Base-by-base conservation (phyloP, 2,888 invertebrate genomes). In the Pelosia muscerda region DNA sequence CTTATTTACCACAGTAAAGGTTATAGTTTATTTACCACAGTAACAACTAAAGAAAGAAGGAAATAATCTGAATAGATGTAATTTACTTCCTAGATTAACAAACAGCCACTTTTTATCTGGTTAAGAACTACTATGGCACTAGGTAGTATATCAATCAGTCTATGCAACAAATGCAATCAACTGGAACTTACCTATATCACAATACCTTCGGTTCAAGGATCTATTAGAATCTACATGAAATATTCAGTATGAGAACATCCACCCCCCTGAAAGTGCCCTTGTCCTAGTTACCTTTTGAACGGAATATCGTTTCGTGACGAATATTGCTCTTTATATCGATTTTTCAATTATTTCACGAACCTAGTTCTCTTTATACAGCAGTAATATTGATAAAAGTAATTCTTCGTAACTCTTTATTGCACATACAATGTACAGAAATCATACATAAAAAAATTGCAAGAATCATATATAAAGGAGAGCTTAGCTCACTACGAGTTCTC, bases 241-340 rank as follows among this genome's bases (percentile, higher is more conserved):
- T 72, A 77, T 73, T 62, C 59, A 70, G 34, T 11, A 6, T 49
- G 38, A 34, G 53, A 49, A 25, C 72, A 78, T 80, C 63, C 76
- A 77, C 69, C 70, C 26, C 54, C 66, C 57, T 66, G 56, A 25
- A 69, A 57, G 25, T 64, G 72, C 79, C 88, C 86, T 88, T 86
- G 88, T 69, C 74, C 88, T 66, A 84, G 70, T 87, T 83, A 81
- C 84, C 84, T 77, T 49, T 49, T 19, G n/a, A 49, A n/a, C n/a
- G n/a, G n/a, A n/a, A n/a, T n/a, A n/a, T n/a, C n/a, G n/a, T n/a
- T n/a, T n/a, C n/a, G n/a, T n/a, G n/a, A n/a, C n/a, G n/a, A n/a
- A n/a, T n/a, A n/a, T n/a, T n/a, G n/a, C n/a, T 49, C 9, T 49
- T n/a, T n/a, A 49, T 49, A 49, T 68, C 42, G 64, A 65, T 42